These are phyloP conservation scores for Sparidentex hasta DNA, from an alignment of 2,797 vertebrate genomes.

Conservation along the genomic window DNA sequence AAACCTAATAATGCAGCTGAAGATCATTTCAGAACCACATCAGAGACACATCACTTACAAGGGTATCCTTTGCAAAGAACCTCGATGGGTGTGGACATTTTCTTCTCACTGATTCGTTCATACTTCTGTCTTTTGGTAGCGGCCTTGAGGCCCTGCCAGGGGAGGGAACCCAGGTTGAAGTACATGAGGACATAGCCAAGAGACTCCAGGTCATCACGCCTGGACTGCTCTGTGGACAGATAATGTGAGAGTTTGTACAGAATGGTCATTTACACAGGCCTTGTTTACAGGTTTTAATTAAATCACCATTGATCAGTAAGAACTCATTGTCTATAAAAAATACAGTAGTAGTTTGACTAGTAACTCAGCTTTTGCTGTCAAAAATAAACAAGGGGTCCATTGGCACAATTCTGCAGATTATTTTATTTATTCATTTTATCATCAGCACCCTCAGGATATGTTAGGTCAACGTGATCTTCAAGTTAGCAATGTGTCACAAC, in stretches of 20 bases:
- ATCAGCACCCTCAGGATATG: no score
- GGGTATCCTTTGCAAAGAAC: slow-evolving; percentile 99
- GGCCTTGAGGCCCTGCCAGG: slow-evolving; percentile 99
- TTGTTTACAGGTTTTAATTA: background rate
- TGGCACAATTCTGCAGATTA: no score
- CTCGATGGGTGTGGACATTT: slow-evolving; percentile 99
- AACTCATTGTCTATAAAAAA: background rate
- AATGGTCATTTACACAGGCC: background rate
- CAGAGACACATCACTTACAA: slow-evolving; percentile 90
- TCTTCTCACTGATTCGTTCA: slow-evolving; percentile 99
- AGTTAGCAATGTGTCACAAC: background rate
- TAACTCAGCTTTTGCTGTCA: background rate
- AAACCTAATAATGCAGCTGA: slow-evolving; percentile 9
- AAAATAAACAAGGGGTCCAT: background rate
- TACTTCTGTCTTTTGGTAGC: slow-evolving; percentile 99
- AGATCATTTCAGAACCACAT: slow-evolving; percentile 66
- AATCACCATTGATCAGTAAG: background rate
- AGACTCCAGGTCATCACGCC: slow-evolving; percentile 98
- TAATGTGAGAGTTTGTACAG: background rate
- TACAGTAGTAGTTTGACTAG: background rate
- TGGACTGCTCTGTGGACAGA: slow-evolving; percentile 92
- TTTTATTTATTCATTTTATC: no score
- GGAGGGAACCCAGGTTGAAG: slow-evolving; percentile 99
- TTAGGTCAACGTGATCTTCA: background rate
- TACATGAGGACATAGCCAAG: slow-evolving; percentile 99